Conservation (phyloP, 2,797 vertebrate species). For the Calcarius lapponicus region DNA sequence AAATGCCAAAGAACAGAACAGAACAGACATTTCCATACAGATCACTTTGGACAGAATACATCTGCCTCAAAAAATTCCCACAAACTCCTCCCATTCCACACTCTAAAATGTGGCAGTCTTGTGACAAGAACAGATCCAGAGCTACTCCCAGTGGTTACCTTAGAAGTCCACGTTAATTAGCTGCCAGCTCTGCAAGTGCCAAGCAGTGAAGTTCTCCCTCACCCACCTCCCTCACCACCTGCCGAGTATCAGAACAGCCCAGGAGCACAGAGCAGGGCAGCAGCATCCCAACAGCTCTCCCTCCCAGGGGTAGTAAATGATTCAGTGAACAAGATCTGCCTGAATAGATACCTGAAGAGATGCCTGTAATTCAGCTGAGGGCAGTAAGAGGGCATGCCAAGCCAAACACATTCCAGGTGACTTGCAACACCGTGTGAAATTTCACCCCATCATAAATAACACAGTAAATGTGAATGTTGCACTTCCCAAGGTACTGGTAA, state of each 20-base stretch:
- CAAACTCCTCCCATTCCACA: neutral
- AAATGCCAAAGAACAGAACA: neutral
- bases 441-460: constrained; percentile 32
- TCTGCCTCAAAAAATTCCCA: neutral
- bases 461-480: neutral
- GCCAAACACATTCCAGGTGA: constrained; percentile 48
- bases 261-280: rapidly evolving
- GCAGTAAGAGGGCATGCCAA: constrained; percentile 19
- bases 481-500: neutral
- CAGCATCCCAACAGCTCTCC: neutral
- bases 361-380: neutral
- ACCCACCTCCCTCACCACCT: rapidly evolving
- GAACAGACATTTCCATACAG: neutral
- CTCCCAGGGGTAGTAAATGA: neutral
- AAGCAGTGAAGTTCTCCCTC: neutral
- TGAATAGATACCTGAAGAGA: neutral
- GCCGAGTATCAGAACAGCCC: neutral
- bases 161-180: neutral
- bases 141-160: neutral
- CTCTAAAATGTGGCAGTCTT: neutral
- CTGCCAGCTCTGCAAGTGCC: neutral
- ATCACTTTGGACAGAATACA: neutral
- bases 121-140: neutral
- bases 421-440: constrained; percentile 48
- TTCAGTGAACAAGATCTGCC: neutral